Conservation (phyloP, 2,888 invertebrate species). For the Podabrus alpinus region DNA sequence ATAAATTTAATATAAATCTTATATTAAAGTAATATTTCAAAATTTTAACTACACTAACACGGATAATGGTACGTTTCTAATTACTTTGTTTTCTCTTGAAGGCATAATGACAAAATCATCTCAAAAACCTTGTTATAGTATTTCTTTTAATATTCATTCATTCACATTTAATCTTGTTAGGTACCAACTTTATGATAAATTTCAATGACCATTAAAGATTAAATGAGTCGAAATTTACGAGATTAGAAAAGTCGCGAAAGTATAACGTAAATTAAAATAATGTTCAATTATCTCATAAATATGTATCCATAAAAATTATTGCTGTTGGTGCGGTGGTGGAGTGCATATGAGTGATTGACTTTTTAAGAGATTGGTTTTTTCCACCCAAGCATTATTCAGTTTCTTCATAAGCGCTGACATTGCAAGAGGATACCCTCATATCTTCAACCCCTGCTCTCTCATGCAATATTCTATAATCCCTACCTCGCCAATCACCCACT, state of each 20-base stretch:
- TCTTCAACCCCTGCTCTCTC: conserved; percentile 29
- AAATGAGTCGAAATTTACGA: neutral
- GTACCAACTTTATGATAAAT: neutral
- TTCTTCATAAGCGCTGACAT: conserved; percentile 51
- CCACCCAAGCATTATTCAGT: conserved; percentile 46
- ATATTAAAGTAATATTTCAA: neutral
- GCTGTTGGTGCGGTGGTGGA: conserved; percentile 17
- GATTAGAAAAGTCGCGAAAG: conserved; percentile 3
- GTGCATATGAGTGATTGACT: conserved; percentile 50
- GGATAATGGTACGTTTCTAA: neutral
- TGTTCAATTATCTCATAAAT: conserved; percentile 31
- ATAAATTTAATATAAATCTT: neutral
- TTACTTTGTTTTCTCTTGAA: neutral
- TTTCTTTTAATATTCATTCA: neutral
- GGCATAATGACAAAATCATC: neutral
- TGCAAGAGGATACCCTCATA: conserved; percentile 36
- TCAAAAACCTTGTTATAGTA: neutral
- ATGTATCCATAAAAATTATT: conserved; percentile 32
- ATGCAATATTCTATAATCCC: conserved; percentile 22
- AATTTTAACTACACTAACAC: neutral
- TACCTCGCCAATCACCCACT: conserved; percentile 40
- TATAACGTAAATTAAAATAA: conserved; percentile 16
- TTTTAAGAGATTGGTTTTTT: conserved; percentile 52
- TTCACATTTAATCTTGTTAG: neutral
- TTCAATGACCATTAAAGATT: neutral